Conservation (phyloP, 1,140 invertebrate species). For the Ceratitis capitata region DNA sequence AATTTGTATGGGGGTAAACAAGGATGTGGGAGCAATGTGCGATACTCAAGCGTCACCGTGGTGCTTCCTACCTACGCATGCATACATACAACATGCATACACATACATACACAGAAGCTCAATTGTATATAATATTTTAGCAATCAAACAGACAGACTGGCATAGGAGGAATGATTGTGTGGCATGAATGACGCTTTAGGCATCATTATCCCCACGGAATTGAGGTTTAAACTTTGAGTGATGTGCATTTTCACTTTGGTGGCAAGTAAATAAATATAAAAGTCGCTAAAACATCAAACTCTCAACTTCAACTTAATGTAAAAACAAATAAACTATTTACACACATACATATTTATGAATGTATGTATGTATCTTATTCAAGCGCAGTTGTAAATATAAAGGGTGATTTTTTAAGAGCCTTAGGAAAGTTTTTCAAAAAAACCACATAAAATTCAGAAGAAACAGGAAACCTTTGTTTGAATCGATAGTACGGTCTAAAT, state of each 20-base stretch:
- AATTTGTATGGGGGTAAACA: conserved; percentile 3
- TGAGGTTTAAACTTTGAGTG: conserved; percentile 33
- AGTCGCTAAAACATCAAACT: conserved; percentile 35
- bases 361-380: too few relatives aligned
- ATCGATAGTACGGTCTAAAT: too few relatives aligned
- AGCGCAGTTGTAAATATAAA: too few relatives aligned
- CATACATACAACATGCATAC: background rate
- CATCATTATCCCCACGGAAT: conserved; percentile 36
- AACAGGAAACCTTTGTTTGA: too few relatives aligned
- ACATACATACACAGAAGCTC: background rate
- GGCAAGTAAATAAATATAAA: conserved; percentile 37
- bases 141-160: background rate
- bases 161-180: too few relatives aligned
- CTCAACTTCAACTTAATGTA: conserved; percentile 9
- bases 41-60: background rate
- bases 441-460: too few relatives aligned
- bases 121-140: background rate
- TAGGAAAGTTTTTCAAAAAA: too few relatives aligned
- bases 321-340: conserved; percentile 23
- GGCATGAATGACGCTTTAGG: conserved; percentile 19
- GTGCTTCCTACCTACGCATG: background rate
- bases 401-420: too few relatives aligned
- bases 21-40: conserved; percentile 3
- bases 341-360: background rate
- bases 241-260: conserved; percentile 37